Evolutionary conservation across 2,888 invertebrate species (phyloP).

Genomic region (Campoplex capitator): DNA sequence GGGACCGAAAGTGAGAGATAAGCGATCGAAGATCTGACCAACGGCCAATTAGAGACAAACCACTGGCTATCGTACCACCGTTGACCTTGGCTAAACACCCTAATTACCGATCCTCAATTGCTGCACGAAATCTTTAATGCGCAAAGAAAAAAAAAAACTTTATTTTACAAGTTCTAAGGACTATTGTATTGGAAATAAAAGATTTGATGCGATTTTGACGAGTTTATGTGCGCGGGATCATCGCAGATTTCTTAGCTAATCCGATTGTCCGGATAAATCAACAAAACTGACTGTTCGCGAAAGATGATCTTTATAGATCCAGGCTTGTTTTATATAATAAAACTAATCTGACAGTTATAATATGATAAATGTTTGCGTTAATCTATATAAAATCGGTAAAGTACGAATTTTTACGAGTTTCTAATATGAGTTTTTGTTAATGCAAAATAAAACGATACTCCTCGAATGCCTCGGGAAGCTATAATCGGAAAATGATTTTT

Average conservation of each 20-base stretch:
- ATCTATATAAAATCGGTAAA: not conserved
- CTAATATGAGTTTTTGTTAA: slow-evolving; percentile 7
- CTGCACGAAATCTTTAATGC: not conserved
- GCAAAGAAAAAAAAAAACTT: not conserved
- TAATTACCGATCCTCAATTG: slow-evolving; percentile 22
- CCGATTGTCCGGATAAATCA: not conserved
- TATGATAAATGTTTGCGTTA: slow-evolving; percentile 1
- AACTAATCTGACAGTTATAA: not conserved
- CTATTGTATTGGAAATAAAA: not conserved
- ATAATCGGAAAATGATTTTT: slow-evolving; percentile 23
- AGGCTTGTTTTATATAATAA: not conserved
- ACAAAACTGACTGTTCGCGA: not conserved
- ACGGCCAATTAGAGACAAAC: slow-evolving; percentile 78
- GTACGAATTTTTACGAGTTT: not conserved
- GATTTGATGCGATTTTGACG: not conserved
- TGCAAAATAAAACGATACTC: slow-evolving; percentile 4
- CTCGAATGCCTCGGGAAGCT: not conserved
- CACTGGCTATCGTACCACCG: slow-evolving; percentile 61
- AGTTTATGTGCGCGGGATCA: not conserved
- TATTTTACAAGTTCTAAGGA: slow-evolving; percentile 1
- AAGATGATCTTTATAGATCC: not conserved
- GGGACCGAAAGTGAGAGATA: slow-evolving; percentile 52
- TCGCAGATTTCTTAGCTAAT: not conserved
- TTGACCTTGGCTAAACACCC: slow-evolving; percentile 58
- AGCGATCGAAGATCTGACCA: slow-evolving; percentile 81